Evolutionary conservation across 1,140 invertebrate species (phyloP).

Genomic region (Heliconius hermathena): DNA sequence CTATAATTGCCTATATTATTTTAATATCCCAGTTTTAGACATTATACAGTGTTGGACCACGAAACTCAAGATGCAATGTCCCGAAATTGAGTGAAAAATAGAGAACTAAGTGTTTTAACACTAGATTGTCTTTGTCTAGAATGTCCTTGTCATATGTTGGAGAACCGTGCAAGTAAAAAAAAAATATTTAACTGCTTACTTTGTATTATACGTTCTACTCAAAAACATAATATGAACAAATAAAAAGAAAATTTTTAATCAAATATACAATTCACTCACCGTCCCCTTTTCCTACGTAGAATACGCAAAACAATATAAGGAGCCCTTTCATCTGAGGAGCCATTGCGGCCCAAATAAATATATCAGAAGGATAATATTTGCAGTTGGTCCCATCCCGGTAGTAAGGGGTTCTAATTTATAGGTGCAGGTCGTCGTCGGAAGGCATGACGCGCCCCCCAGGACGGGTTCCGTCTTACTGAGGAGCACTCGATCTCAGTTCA

Average conservation of each 20-base stretch:
- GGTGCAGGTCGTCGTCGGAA: conserved; percentile 44
- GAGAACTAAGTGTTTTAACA: too few species aligned
- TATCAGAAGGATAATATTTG: conserved; percentile 62
- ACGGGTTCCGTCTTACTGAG: conserved; percentile 53
- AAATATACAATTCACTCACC: conserved; percentile 64
- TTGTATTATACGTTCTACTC: too few species aligned
- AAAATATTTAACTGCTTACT: too few species aligned
- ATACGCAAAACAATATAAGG: conserved; percentile 68
- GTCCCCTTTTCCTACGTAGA: conserved; percentile 54
- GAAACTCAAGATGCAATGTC: too few species aligned
- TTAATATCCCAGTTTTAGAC: too few species aligned
- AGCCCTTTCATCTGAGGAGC: conserved; percentile 65
- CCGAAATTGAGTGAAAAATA: too few species aligned
- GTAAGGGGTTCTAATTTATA: conserved; percentile 39
- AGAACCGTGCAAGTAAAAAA: too few species aligned
- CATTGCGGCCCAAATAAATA: conserved; percentile 73
- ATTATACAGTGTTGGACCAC: too few species aligned
- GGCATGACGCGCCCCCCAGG: conserved; percentile 48
- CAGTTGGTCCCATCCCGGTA: conserved; percentile 71
- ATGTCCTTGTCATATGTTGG: too few species aligned
- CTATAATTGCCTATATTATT: too few species aligned
- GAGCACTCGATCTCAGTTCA: conserved; percentile 31
- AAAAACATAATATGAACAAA: background rate
- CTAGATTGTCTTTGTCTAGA: too few species aligned
- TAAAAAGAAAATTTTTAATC: conserved; percentile 14